Evolutionary conservation across 2,113 vertebrate species (phyloP), one percentile per base, ranked within the genome.

Genomic region (Neolamprologus toae): DNA sequence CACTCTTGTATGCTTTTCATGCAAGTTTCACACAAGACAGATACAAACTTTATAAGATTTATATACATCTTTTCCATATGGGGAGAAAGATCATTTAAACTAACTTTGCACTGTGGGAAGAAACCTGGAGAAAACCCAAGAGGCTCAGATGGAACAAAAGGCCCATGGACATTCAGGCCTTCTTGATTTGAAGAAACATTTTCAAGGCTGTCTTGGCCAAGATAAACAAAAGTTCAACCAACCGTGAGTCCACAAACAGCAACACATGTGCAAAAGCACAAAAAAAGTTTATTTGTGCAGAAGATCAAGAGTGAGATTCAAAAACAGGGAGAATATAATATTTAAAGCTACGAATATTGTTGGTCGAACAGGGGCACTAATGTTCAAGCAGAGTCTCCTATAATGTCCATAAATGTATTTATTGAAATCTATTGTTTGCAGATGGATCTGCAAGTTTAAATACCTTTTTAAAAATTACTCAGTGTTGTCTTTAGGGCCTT

Each of bases 51-150:
- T 17, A 59, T 59, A 1, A 31, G 57, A 31, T 59, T 59, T 59
- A 31, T 31, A 59, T 2, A 9, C 0, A 59, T 31, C 5, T 59
- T 33, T 63, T 33, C 59, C 28, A 33, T 19, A 33, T 63, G 28
- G 0, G 1, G 59, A 23, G 63, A 23, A 73, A 26, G 0, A 42
- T 40, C 3, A 0, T 14, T 71, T 16, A 23, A 71, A 42, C 35
- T 0, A 1, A 26, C n/a, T 76, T 47, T 47, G 71, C 14, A 28
- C 71, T 76, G 42, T 49, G 42, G 16, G 6, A 49, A 19, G 71
- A 76, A 76, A 19, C 16, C 71, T 76, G 14, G 14, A 78, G 23
- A 31, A 78, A 78, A 76, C 42, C 42, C 6, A 1, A 1, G 42
- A 73, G 21, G 9, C 68, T 0, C 21, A 45, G 40, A 45, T 6